phyloP scores from a whole-genome alignment of 1,140 invertebrate genomes.

The Yoshiicerus persimilis region DNA sequence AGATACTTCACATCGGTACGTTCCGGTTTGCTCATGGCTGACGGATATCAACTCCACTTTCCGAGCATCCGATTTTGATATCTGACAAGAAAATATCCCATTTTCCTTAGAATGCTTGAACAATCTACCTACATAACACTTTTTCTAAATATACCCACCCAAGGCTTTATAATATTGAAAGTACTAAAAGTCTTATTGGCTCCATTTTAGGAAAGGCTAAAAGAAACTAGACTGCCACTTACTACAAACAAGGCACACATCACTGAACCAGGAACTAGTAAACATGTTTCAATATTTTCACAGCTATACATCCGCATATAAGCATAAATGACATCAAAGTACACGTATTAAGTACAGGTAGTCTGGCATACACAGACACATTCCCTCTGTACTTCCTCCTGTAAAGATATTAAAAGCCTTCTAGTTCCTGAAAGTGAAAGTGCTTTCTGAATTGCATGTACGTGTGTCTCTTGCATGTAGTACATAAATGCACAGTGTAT shows the following conservation, averaged over 20 bases:
- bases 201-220: not conserved
- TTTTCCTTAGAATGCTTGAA: not conserved
- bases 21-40: slow-evolving; percentile 48
- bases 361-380: not conserved
- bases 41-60: slow-evolving; percentile 45
- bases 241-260: not conserved
- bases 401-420: not conserved
- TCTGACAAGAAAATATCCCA: slow-evolving; percentile 35
- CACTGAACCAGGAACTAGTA: not conserved
- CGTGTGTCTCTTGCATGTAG: not conserved
- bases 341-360: not conserved
- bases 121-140: not conserved
- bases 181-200: not conserved
- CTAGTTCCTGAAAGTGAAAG: not conserved
- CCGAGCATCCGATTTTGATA: slow-evolving; percentile 45
- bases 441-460: not conserved
- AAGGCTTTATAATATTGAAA: not conserved
- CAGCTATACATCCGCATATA: not conserved
- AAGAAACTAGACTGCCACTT: not conserved
- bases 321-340: not conserved
- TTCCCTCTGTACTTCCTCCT: not conserved
- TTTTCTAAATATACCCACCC: not conserved
- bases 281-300: not conserved
- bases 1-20: slow-evolving; percentile 43
- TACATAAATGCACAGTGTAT: not conserved